Evolutionary conservation across 2,888 invertebrate species (phyloP).

Genomic region (Harpalus rubripes): DNA sequence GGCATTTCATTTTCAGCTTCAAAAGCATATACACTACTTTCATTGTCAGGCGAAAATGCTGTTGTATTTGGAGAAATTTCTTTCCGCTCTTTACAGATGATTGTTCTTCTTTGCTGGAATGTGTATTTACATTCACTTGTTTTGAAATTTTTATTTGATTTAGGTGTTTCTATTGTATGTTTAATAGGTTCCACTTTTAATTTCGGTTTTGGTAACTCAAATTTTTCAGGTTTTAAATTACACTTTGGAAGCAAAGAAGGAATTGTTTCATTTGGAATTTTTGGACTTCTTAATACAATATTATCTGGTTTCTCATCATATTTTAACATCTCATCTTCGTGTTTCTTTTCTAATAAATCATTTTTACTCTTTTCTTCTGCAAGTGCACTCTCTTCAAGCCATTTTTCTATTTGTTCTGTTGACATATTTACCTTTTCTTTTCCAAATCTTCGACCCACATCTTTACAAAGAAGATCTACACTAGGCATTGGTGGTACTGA

Average conservation of each 20-base stretch:
- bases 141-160: constrained; percentile 67
- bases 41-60: constrained; percentile 85
- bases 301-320: constrained; percentile 70
- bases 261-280: neutral
- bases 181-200: constrained; percentile 57
- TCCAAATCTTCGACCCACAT: constrained; percentile 76
- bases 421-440: constrained; percentile 85
- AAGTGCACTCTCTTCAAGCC: constrained; percentile 78
- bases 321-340: constrained; percentile 74
- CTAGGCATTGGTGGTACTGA: constrained; percentile 49
- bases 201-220: constrained; percentile 68
- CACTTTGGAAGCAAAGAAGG: constrained; percentile 18
- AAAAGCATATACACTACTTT: constrained; percentile 86
- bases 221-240: constrained; percentile 36
- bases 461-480: constrained; percentile 73
- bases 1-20: constrained; percentile 83
- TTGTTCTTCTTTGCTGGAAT: constrained; percentile 78
- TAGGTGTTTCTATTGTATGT: constrained; percentile 68
- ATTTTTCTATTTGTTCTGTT: constrained; percentile 84
- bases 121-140: constrained; percentile 55
- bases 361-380: constrained; percentile 75
- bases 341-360: constrained; percentile 71
- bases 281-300: constrained; percentile 14
- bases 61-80: constrained; percentile 77
- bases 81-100: constrained; percentile 80